Conservation (phyloP, 2,113 vertebrate genomes). For the Chitala chitala region DNA sequence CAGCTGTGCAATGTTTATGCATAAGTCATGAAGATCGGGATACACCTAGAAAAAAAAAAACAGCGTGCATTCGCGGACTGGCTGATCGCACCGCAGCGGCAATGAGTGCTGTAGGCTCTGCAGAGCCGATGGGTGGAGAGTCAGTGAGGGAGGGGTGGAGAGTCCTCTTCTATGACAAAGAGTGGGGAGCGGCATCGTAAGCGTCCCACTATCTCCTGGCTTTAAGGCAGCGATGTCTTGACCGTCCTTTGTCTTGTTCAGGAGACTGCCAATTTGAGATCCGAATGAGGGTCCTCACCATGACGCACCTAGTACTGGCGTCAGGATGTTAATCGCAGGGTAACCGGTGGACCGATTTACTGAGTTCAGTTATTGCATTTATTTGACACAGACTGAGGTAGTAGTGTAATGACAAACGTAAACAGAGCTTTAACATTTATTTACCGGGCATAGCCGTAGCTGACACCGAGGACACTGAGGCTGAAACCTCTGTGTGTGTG, state of each 20-base stretch:
- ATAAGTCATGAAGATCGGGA: constrained; percentile 21
- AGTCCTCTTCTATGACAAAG: background rate
- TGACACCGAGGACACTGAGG: too few species aligned
- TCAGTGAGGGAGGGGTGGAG: constrained; percentile 12
- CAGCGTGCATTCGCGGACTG: background rate
- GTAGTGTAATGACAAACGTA: too few species aligned
- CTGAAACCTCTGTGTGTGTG: too few species aligned
- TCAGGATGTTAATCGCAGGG: too few species aligned
- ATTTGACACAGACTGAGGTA: too few species aligned
- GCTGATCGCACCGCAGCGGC: constrained; percentile 12
- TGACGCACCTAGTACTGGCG: too few species aligned
- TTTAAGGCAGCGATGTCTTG: background rate
- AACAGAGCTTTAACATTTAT: too few species aligned
- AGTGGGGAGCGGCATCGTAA: constrained; percentile 3
- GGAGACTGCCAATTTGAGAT: background rate
- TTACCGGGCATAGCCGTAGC: too few species aligned
- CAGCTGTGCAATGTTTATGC: constrained; percentile 24
- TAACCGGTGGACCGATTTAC: too few species aligned
- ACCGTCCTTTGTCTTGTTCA: background rate
- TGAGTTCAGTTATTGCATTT: too few species aligned
- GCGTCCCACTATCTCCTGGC: background rate
- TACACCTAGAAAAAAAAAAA: background rate
- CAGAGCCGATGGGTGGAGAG: constrained; percentile 25
- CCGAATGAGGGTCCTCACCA: background rate
- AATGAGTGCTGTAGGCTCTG: background rate